Evolutionary conservation across 2,113 vertebrate species (phyloP).

Genomic region (Heterochromis multidens): DNA sequence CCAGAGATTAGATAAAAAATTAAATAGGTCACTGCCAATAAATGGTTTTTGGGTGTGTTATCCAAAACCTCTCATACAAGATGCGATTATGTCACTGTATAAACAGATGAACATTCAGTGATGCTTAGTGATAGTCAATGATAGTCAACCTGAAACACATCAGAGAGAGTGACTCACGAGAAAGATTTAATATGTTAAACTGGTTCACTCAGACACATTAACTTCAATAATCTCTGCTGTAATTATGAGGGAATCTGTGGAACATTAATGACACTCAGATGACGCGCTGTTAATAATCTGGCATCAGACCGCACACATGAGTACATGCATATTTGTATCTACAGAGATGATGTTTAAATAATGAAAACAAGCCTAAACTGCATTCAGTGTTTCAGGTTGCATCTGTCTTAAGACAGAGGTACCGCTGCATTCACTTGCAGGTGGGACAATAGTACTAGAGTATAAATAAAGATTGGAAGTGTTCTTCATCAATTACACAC

Average conservation of each 20-base stretch:
- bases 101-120: background rate
- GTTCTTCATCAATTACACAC: background rate
- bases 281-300: slow-evolving; percentile 6
- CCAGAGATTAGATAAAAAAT: background rate
- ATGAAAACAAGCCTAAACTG: background rate
- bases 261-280: slow-evolving; percentile 13
- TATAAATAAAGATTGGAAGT: background rate
- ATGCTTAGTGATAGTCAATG: background rate
- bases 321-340: background rate
- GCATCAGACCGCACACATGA: background rate
- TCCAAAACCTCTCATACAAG: slow-evolving; percentile 19
- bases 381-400: background rate
- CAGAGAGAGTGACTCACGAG: background rate
- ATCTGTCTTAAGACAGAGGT: background rate
- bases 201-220: slow-evolving; percentile 29
- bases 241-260: slow-evolving; percentile 29
- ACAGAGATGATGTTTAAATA: background rate
- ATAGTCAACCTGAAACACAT: slow-evolving; percentile 11
- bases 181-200: slow-evolving; percentile 18
- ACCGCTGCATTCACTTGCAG: background rate
- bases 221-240: slow-evolving; percentile 38
- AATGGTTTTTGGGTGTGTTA: slow-evolving; percentile 11
- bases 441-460: background rate
- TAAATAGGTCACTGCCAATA: slow-evolving; percentile 22
- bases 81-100: slow-evolving; percentile 7